phyloP scores from a whole-genome alignment of 35 echinoderm and acorn worm species.

The Apostichopus californicus region DNA sequence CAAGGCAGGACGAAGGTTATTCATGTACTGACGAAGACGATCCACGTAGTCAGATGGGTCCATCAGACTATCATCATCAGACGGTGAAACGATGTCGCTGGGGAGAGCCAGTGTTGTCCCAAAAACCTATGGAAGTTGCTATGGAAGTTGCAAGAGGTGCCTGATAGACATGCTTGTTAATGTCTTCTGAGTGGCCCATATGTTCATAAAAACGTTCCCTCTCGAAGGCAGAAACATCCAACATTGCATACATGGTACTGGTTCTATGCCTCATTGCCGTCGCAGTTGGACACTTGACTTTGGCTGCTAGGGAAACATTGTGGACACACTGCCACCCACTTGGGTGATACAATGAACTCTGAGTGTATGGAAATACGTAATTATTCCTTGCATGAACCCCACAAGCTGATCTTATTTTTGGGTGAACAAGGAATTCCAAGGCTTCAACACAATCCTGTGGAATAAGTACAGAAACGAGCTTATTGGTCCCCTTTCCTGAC shows the following conservation, averaged over 20 bases:
- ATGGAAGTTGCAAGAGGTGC: too few species aligned
- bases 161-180: too few species aligned
- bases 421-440: neutral
- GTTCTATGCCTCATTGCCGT: conserved; percentile 19
- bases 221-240: conserved; percentile 33
- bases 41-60: too few species aligned
- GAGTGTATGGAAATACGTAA: neutral
- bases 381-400: neutral
- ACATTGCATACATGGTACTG: conserved; percentile 13
- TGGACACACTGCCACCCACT: neutral
- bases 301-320: neutral
- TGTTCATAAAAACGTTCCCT: conserved; percentile 30
- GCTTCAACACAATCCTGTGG: neutral
- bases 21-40: too few species aligned
- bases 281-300: neutral
- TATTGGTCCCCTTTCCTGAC: too few species aligned
- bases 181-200: conserved; percentile 37
- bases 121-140: too few species aligned
- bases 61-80: too few species aligned
- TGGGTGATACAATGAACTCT: neutral
- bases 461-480: too few species aligned
- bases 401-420: neutral
- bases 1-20: too few species aligned
- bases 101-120: too few species aligned
- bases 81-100: too few species aligned